Conservation (phyloP, 2,888 invertebrate species). For the Hirtodrosophila alboralis region DNA sequence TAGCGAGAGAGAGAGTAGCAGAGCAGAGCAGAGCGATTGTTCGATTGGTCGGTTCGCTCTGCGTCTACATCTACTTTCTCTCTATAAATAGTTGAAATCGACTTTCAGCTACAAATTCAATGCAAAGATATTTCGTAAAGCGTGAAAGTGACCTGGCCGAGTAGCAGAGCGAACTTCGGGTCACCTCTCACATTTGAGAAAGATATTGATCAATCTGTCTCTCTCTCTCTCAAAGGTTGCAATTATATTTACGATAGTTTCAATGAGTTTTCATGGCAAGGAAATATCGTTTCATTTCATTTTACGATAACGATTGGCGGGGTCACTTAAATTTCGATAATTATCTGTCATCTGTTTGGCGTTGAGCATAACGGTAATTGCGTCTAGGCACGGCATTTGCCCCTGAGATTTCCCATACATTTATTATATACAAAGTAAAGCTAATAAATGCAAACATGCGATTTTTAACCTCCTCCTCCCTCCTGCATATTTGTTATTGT, state of each 20-base stretch:
- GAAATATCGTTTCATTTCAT: constrained; percentile 64
- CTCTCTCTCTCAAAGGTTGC: constrained; percentile 34
- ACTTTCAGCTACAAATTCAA: constrained; percentile 59
- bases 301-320: constrained; percentile 61
- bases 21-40: constrained; percentile 6
- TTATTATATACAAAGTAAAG: no score
- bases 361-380: constrained; percentile 73
- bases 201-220: not conserved
- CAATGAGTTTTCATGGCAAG: constrained; percentile 55
- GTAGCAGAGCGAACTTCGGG: constrained; percentile 7
- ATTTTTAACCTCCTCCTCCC: no score
- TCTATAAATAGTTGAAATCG: constrained; percentile 73
- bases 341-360: constrained; percentile 70
- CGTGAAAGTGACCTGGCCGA: constrained; percentile 61
- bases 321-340: constrained; percentile 60
- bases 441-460: constrained; percentile 15
- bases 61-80: constrained; percentile 61
- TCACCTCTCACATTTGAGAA: constrained; percentile 43
- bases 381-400: constrained; percentile 75
- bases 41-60: no score
- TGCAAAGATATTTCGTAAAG: constrained; percentile 58
- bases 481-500: constrained; percentile 22
- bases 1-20: constrained; percentile 6
- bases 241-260: constrained; percentile 63
- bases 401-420: no score